Conservation (phyloP, 2,888 invertebrate species). For the Aradus depressus region DNA sequence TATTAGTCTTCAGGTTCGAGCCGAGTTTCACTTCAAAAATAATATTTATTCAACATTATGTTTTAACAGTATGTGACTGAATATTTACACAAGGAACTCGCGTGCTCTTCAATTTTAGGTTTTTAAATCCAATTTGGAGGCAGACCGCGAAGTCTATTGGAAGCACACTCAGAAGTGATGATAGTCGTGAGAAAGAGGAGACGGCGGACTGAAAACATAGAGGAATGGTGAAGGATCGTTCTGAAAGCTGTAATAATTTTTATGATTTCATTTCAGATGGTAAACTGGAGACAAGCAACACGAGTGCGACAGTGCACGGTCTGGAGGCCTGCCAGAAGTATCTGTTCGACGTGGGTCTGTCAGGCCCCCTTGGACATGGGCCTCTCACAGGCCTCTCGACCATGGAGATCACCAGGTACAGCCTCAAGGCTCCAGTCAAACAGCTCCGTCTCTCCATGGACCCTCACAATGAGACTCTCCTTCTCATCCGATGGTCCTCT, state of each 20-base stretch:
- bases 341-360: slow-evolving; percentile 55
- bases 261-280: slow-evolving; percentile 41
- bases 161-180: no score
- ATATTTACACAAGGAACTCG: no score
- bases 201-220: no score
- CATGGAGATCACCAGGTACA: slow-evolving; percentile 49
- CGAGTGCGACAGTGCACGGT: slow-evolving; percentile 46
- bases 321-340: slow-evolving; percentile 65
- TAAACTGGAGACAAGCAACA: slow-evolving; percentile 42
- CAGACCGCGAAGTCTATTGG: no score
- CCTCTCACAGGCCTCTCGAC: slow-evolving; percentile 45
- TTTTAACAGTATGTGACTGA: no score
- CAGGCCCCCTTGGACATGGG: slow-evolving; percentile 53
- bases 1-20: no score
- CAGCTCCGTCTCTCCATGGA: slow-evolving; percentile 42
- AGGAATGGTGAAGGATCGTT: no score
- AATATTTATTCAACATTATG: no score
- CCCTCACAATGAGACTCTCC: slow-evolving; percentile 31
- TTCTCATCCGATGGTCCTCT: slow-evolving; percentile 59
- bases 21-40: no score
- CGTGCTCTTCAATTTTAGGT: no score
- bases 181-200: no score
- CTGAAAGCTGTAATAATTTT: neutral
- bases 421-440: slow-evolving; percentile 56
- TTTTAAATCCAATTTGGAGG: no score